Evolutionary conservation across 2,113 vertebrate species (phyloP), one percentile per base, ranked within the genome.

Genomic region (Takifugu flavidus): DNA sequence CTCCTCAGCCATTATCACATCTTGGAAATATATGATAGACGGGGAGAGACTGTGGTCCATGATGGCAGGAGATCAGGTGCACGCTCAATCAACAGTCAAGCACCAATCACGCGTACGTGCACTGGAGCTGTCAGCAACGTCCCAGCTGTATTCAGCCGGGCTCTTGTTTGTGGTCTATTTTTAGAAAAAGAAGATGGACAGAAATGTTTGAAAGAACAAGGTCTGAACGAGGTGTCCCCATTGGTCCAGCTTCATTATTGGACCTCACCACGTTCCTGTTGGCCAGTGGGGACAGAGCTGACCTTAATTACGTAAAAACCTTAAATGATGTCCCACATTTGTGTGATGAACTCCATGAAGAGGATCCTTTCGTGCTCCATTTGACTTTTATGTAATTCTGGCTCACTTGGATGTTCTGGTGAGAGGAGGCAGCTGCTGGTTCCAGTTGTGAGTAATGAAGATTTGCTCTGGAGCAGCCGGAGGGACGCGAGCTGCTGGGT

Each of bases 371-470:
- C 34, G 11, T 39, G 34, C 34, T 2, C 34, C 8, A 10, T 39
- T n/a, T n/a, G n/a, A n/a, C n/a, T n/a, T n/a, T 39, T 39, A 39
- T 39, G 34, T 39, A 39, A 39, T 39, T 39, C 8, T 6, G 7
- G 8, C 7, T 39, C 7, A 10, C 1, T 1, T 39, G 4, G 7
- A 10, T 39, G 34, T 39, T 10, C 34, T 39, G 34, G 44, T 39
- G 72, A 82, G 57, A 71, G 58, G 55, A 65, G 51, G 65, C 68
- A 77, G 73, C 62, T 65, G 67, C 51, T 65, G 72, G 65, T 63
- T 54, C 53, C 47, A 66, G 60, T 67, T 82, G 74, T 77, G 74
- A 75, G 74, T 82, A 65, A 71, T 68, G 52, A 75, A 55, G 52
- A 57, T 39, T 42, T 58, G 62, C 65, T 45, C 56, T 58, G 67